These are phyloP conservation scores for Tineola bisselliella DNA, from an alignment of 2,888 invertebrate genomes.

Conservation along the genomic window DNA sequence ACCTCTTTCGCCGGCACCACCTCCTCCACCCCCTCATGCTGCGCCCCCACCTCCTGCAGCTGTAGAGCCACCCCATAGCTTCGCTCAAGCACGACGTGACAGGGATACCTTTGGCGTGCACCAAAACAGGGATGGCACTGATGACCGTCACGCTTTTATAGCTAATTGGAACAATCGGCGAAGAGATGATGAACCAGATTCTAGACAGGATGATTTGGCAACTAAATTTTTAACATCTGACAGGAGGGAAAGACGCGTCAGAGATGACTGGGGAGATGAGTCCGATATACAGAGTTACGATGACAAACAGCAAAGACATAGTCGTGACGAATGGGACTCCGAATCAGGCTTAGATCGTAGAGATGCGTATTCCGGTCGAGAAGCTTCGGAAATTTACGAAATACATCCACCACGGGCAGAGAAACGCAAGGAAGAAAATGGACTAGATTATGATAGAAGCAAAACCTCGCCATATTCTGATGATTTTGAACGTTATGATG, in stretches of 20 bases:
- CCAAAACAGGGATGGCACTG: slow-evolving; percentile 70
- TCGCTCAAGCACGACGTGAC: slow-evolving; percentile 75
- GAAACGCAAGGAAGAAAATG: slow-evolving; percentile 45
- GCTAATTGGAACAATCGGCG: slow-evolving; percentile 61
- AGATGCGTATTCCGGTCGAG: slow-evolving; percentile 50
- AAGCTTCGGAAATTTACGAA: slow-evolving; percentile 59
- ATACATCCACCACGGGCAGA: slow-evolving; percentile 48
- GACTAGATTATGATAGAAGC: slow-evolving; percentile 39
- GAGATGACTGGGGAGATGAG: slow-evolving; percentile 58
- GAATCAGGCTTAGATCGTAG: slow-evolving; percentile 49
- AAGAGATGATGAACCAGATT: slow-evolving; percentile 47
- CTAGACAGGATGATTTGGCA: slow-evolving; percentile 46
- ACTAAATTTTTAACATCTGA: slow-evolving; percentile 53
- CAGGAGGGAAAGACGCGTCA: slow-evolving; percentile 37
- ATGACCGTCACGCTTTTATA: slow-evolving; percentile 61
- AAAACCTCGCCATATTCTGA: slow-evolving; percentile 51
- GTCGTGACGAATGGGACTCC: slow-evolving; percentile 59
- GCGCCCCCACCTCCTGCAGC: slow-evolving; percentile 64
- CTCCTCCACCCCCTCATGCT: slow-evolving; percentile 71
- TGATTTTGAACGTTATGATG: slow-evolving; percentile 57
- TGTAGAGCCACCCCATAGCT: slow-evolving; percentile 71
- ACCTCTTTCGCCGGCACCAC: slow-evolving; percentile 69
- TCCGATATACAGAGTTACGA: slow-evolving; percentile 44
- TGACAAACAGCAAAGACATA: slow-evolving; percentile 37
- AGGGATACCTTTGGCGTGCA: slow-evolving; percentile 79